These are phyloP conservation scores for Dendrolimus punctatus DNA, from an alignment of 1,140 invertebrate species.

Conservation along the genomic window DNA sequence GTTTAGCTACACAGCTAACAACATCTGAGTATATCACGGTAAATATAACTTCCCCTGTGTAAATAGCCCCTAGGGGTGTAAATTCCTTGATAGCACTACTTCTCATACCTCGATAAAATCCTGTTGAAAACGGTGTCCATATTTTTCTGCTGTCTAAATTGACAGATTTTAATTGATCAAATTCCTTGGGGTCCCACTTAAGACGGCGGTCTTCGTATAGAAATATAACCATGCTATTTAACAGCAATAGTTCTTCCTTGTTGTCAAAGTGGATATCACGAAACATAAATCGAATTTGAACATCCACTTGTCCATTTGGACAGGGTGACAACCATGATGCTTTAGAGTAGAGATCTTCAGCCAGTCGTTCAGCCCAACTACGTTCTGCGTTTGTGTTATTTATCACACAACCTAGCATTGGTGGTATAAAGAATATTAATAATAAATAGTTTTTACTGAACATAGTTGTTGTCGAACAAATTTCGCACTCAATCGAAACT, in stretches of 20 bases:
- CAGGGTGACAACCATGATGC: neutral
- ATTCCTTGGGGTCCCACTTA: slow-evolving; percentile 9
- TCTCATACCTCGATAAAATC: too few relatives aligned
- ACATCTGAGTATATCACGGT: slow-evolving; percentile 4
- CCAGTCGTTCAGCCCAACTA: too few relatives aligned
- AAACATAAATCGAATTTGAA: slow-evolving; percentile 7
- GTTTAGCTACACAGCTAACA: slow-evolving; percentile 8
- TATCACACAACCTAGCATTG: too few relatives aligned
- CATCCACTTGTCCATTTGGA: neutral
- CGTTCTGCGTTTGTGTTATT: too few relatives aligned
- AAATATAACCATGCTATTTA: slow-evolving; percentile 8
- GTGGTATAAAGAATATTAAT: too few relatives aligned
- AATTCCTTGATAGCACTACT: too few relatives aligned
- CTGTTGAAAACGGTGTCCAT: slow-evolving; percentile 9
- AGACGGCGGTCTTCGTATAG: slow-evolving; percentile 10
- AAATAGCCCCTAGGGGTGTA: slow-evolving; percentile 1
- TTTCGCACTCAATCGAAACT: too few relatives aligned
- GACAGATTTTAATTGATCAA: slow-evolving; percentile 3
- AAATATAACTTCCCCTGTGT: slow-evolving; percentile 6
- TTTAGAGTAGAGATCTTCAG: too few relatives aligned
- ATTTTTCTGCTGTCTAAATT: slow-evolving; percentile 3
- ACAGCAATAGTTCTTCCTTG: slow-evolving; percentile 3
- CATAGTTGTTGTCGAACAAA: too few relatives aligned
- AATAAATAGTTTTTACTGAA: too few relatives aligned
- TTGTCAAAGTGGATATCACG: slow-evolving; percentile 12